Evolutionary conservation across 1,140 invertebrate genomes (phyloP).

Genomic region (Paracyclopina nana): DNA sequence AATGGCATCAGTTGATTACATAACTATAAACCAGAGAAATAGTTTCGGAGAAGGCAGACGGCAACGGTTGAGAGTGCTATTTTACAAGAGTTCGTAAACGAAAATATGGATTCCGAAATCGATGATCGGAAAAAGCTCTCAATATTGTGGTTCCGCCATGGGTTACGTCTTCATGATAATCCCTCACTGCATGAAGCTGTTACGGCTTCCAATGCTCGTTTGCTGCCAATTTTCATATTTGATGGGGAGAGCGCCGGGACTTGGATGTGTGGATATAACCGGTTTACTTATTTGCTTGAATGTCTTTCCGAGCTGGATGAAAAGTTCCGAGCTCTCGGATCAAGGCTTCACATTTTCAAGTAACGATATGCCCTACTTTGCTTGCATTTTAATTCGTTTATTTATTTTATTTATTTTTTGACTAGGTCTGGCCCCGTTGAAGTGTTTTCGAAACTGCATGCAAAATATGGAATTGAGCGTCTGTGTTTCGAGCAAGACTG

Average conservation of each 20-base stretch:
- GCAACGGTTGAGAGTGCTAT: too few species aligned
- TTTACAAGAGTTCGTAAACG: too few species aligned
- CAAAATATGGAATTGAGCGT: background rate
- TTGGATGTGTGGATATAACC: conserved; percentile 40
- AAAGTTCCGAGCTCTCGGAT: conserved; percentile 37
- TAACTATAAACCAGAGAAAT: too few species aligned
- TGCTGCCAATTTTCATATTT: conserved; percentile 46
- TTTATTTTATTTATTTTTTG: background rate
- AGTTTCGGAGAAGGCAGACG: too few species aligned
- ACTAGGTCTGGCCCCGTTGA: background rate
- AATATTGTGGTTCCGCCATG: conserved; percentile 53
- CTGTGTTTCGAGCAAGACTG: conserved; percentile 32
- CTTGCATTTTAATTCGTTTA: too few species aligned
- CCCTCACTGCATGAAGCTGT: conserved; percentile 40
- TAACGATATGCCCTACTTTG: conserved; percentile 30
- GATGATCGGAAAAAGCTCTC: too few species aligned
- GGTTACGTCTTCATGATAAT: conserved; percentile 49
- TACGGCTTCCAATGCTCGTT: conserved; percentile 25
- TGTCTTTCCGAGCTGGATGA: conserved; percentile 41
- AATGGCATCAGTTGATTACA: too few species aligned
- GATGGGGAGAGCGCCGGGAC: conserved; percentile 45
- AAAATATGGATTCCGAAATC: conserved; percentile 17
- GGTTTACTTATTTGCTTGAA: conserved; percentile 45
- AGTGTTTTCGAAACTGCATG: background rate
- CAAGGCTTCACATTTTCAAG: conserved; percentile 27